Conservation (phyloP, 2,113 vertebrate genomes). For the Ascaphus truei region DNA sequence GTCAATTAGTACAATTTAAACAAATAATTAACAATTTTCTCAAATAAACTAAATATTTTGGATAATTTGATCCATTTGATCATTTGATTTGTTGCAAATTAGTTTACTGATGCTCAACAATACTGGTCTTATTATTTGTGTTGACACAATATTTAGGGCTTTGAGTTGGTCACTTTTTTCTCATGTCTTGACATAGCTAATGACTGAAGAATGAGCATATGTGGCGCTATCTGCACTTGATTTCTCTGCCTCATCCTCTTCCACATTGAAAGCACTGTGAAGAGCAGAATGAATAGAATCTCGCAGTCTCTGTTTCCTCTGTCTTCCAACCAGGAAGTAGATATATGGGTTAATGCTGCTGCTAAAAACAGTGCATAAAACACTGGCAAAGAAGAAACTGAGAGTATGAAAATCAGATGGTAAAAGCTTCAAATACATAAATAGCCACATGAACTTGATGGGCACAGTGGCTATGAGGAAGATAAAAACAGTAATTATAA, state of each 20-base stretch:
- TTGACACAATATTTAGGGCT: too few species aligned
- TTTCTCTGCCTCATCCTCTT: slow-evolving; percentile 1
- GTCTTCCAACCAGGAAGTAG: slow-evolving; percentile 19
- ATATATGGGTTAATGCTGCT: slow-evolving; percentile 36
- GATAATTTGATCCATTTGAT: too few species aligned
- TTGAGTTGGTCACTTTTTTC: too few species aligned
- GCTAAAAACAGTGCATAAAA: slow-evolving; percentile 26
- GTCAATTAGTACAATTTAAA: too few species aligned
- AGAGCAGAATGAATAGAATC: slow-evolving; percentile 7
- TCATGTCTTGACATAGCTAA: background rate
- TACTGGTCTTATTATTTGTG: too few species aligned
- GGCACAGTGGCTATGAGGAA: slow-evolving; percentile 8
- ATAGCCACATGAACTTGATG: slow-evolving; percentile 1
- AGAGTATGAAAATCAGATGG: background rate
- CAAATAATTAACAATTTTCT: too few species aligned
- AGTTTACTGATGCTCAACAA: background rate
- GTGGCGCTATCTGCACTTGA: background rate
- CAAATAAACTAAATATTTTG: too few species aligned
- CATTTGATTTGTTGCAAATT: background rate
- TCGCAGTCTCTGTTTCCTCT: background rate
- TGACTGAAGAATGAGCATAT: too few species aligned
- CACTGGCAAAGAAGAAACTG: slow-evolving; percentile 1
- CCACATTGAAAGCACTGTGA: background rate
- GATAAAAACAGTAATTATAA: slow-evolving; percentile 4
- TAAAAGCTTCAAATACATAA: background rate